Base-by-base conservation (phyloP, 2,797 vertebrate species). In the Mormyrops boulengeri region DNA sequence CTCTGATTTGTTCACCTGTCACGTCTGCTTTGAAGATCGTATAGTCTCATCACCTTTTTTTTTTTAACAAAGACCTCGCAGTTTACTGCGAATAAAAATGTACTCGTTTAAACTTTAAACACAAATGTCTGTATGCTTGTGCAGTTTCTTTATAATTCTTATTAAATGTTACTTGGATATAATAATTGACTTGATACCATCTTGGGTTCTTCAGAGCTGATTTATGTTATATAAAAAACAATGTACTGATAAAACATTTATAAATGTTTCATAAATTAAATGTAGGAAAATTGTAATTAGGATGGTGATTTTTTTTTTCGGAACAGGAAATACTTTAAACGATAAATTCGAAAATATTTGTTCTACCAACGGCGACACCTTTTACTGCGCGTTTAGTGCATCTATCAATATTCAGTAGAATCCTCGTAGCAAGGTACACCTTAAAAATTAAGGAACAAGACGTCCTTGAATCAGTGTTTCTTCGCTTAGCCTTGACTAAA, bases 1-100 rank as follows among this genome's bases (percentile, higher is more conserved):
- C 91, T 84, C 87, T 91, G 91, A 91, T 91, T 90, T 90, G 89
- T 91, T 91, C 90, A 90, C 89, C 91, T 91, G 91, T 90, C 90
- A 90, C 89, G 88, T 91, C 73, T 85, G 50, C 88, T 91, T 89
- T 87, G 82, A 60, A 66, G 52, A 90, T 87, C 50, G 47, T 34
- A 87, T 34, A 87, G 52, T 41, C 50, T 38, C 34, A 87, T 55
- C 85, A 49, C 17, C 4, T 73, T 30, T 30, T 66, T 60, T 30
- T 12, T 77, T 77, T 38, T 12, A 84, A 84, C 80, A 49, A 44
- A 84, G 69, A 84, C 80, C 44, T 47, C 22, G 47, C n/a, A 85
- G 19, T 50, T 85, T 14, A 49, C 19, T 52, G 19, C 7, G 41
- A 82, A n/a, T 82, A 82, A 47, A 80, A 82, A 47, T 82, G n/a